Base-by-base conservation (phyloP, 2,797 vertebrate species). In the Microcaecilia unicolor region DNA sequence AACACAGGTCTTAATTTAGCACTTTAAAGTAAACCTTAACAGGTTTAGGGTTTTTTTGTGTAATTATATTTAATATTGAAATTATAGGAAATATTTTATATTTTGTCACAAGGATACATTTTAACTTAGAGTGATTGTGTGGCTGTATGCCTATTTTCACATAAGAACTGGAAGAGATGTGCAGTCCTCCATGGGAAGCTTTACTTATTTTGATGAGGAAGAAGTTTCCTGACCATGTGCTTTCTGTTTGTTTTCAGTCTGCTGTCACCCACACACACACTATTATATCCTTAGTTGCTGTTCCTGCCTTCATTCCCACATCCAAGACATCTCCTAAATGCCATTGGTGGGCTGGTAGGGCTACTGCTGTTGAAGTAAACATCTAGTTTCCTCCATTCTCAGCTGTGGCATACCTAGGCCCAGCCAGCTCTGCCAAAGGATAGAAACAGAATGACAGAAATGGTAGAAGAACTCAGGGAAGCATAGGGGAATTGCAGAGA, bases 1-100 rank as follows among this genome's bases (percentile, higher is more conserved):
- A n/a, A n/a, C n/a, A n/a, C n/a, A n/a, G n/a, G n/a, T n/a, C n/a
- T 74, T 64, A 70, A 68, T 65, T 62, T 73, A 80, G 78, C 80
- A 83, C 80, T 80, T 83, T 83, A 59, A 45, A 71, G 74, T 68
- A 51, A 41, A 55, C 30, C 40, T 54, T 25, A 47, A 48, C 50
- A 55, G 61, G 63, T 58, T 55, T 52, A 44, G 59, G 51, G 72
- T 70, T 56, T 51, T 72, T 65, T 60, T 78, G 76, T 74, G 51
- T 64, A 65, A 63, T 76, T 50, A 48, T 84, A 77, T 74, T 61
- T 76, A 77, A 80, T n/a, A 81, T 63, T 51, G 58, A 72, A 72
- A 49, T 69, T 64, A 67, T 50, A 64, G 70, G 72, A 65, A 58
- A 37, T 60, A 43, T 58, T 61, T n/a, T n/a, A n/a, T 81, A 75